Percentiles rank a stretch among this genome's conserved stretches.
Evolutionary conservation across 2,888 invertebrate genomes (phyloP).

Genomic region (Rhogogaster chlorosoma): DNA sequence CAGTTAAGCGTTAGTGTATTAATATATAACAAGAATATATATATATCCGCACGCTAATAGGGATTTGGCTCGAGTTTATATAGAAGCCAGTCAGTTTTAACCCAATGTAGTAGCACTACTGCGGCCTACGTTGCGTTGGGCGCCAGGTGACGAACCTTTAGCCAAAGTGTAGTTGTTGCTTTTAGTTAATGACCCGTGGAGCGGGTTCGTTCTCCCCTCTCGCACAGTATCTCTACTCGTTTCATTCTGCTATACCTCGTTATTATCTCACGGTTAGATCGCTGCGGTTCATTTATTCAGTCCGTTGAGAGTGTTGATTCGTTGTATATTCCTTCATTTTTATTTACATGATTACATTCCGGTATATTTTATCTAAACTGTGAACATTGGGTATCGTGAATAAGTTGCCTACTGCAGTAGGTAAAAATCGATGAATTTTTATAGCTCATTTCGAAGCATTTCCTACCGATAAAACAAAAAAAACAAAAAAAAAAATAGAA

Average conservation of each 20-base stretch:
- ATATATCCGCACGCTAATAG: not conserved
- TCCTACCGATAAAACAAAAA: not conserved
- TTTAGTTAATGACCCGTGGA: slow-evolving; percentile 31
- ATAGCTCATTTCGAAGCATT: no score
- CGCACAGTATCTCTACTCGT: slow-evolving; percentile 42
- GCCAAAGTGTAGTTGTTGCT: slow-evolving; percentile 33
- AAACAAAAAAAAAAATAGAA: not conserved
- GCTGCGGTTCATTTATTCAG: not conserved
- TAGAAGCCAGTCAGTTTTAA: not conserved
- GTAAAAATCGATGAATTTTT: not conserved
- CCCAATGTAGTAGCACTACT: not conserved
- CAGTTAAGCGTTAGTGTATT: not conserved
- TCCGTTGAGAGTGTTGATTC: not conserved
- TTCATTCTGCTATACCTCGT: slow-evolving; percentile 31
- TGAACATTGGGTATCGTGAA: not conserved
- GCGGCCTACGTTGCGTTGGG: not conserved
- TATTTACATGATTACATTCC: not conserved
- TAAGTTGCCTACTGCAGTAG: not conserved
- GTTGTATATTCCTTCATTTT: not conserved
- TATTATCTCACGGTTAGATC: slow-evolving; percentile 59
- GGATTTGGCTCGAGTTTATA: not conserved
- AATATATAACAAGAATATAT: not conserved
- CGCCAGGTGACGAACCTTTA: slow-evolving; percentile 48
- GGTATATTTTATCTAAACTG: not conserved
- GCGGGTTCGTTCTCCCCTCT: not conserved